Conservation (phyloP, 2,797 vertebrate species). For the Rhyacichthys aspro region DNA sequence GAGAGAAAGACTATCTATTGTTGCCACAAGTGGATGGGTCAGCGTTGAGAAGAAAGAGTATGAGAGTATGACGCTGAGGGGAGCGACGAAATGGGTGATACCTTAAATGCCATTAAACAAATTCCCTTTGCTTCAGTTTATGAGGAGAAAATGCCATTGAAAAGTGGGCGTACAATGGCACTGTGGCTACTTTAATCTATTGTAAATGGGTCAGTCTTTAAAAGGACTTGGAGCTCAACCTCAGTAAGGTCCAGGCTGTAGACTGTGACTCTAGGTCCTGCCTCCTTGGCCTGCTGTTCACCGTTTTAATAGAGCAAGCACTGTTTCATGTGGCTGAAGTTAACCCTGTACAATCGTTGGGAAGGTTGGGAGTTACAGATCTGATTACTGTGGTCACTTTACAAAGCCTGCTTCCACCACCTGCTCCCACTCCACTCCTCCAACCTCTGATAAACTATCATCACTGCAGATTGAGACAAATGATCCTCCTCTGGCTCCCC, state of each 20-base stretch:
- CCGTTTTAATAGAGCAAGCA: conserved; percentile 41
- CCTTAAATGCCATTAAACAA: conserved; percentile 54
- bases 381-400: conserved; percentile 70
- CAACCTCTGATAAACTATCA: conserved; percentile 74
- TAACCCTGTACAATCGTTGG: conserved; percentile 40
- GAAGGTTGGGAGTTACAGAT: conserved; percentile 59
- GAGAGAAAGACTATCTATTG: conserved; percentile 82
- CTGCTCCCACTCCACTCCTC: conserved; percentile 67
- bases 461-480: conserved; percentile 76
- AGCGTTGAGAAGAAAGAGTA: conserved; percentile 50
- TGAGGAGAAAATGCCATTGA: conserved; percentile 18
- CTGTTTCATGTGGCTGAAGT: conserved; percentile 44
- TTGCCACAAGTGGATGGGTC: conserved; percentile 73
- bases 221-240: conserved; percentile 20
- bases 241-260: conserved; percentile 14
- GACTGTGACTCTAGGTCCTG: conserved; percentile 4
- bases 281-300: conserved; percentile 13
- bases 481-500: conserved; percentile 55
- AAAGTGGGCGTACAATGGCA: conserved; percentile 19
- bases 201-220: conserved; percentile 23
- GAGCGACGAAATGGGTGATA: conserved; percentile 54
- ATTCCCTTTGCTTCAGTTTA: conserved; percentile 20
- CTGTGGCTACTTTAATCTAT: conserved; percentile 24
- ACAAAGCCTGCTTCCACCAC: conserved; percentile 63
- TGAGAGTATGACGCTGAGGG: conserved; percentile 39